Percentiles rank a stretch among this genome's conserved stretches.
Conservation (phyloP, 1,140 invertebrate species). For the Sminthurides bifidus region DNA sequence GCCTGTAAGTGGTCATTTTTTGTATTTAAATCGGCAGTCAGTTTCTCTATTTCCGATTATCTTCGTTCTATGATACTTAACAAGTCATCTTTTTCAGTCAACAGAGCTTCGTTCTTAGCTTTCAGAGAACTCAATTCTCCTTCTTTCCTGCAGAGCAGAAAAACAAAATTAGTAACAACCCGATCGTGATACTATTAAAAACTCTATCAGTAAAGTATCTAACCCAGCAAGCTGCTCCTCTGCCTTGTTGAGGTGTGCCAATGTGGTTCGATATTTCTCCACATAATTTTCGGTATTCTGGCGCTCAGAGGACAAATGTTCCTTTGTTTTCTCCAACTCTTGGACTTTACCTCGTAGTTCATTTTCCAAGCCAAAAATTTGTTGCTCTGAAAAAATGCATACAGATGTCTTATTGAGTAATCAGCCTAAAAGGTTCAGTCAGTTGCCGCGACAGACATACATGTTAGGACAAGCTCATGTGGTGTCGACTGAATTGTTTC, state of each 20-base stretch:
- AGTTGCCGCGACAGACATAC: too few relatives aligned
- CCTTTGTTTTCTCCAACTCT: background rate
- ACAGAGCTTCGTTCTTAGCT: background rate
- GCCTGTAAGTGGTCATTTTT: constrained; percentile 52
- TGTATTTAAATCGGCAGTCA: constrained; percentile 50
- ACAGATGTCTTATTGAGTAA: background rate
- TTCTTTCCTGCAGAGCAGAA: background rate
- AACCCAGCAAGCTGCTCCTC: background rate
- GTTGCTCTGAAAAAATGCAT: background rate
- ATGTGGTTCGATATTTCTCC: background rate
- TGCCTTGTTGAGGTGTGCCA: background rate
- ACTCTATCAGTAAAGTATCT: background rate
- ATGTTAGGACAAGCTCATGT: too few relatives aligned
- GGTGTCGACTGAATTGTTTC: too few relatives aligned
- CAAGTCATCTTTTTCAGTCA: constrained; percentile 51
- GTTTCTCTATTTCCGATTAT: constrained; percentile 53
- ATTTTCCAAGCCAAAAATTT: background rate
- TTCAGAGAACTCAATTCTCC: constrained; percentile 3
- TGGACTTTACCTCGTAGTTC: background rate
- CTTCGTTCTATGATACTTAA: constrained; percentile 54
- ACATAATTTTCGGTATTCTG: background rate
- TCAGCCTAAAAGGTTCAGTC: background rate
- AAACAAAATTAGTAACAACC: background rate
- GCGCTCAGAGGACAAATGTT: background rate
- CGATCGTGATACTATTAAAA: background rate